phyloP scores from a whole-genome alignment of 1,140 invertebrate species.

The Rhyzopertha dominica region DNA sequence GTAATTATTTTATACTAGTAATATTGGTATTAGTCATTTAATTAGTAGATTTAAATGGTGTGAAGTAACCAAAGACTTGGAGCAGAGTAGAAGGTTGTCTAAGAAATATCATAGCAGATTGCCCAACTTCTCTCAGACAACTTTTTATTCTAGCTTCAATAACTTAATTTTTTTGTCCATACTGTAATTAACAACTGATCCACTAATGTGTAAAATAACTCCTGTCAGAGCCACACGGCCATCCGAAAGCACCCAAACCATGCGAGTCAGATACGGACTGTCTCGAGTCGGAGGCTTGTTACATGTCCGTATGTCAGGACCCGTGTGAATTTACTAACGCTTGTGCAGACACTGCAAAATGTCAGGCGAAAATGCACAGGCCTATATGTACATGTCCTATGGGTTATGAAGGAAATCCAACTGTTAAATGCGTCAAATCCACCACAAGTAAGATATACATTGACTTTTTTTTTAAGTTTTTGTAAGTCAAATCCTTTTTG shows the following conservation, averaged over 20 bases:
- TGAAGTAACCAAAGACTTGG: neutral
- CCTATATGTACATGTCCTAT: conserved; percentile 72
- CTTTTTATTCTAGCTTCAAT: too few species aligned
- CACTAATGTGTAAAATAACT: too few species aligned
- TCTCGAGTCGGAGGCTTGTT: conserved; percentile 68
- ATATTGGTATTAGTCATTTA: too few species aligned
- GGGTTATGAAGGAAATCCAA: conserved; percentile 70
- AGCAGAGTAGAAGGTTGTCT: neutral
- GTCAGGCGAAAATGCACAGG: conserved; percentile 66
- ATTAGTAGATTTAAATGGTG: neutral
- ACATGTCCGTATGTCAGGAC: conserved; percentile 66
- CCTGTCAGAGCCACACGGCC: conserved; percentile 59
- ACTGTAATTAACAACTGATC: too few species aligned
- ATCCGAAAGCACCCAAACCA: conserved; percentile 60
- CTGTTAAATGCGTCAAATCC: conserved; percentile 63
- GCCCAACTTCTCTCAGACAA: too few species aligned
- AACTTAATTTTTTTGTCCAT: too few species aligned
- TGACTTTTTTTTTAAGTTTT: too few species aligned
- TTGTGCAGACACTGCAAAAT: conserved; percentile 66
- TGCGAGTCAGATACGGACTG: conserved; percentile 70
- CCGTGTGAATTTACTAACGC: conserved; percentile 68
- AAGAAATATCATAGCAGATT: neutral
- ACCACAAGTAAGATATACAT: conserved; percentile 60
- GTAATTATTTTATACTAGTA: too few species aligned
- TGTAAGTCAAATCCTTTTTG: too few species aligned